phyloP scores from a whole-genome alignment of 2,113 vertebrate species.

The Podocnemis expansa region DNA sequence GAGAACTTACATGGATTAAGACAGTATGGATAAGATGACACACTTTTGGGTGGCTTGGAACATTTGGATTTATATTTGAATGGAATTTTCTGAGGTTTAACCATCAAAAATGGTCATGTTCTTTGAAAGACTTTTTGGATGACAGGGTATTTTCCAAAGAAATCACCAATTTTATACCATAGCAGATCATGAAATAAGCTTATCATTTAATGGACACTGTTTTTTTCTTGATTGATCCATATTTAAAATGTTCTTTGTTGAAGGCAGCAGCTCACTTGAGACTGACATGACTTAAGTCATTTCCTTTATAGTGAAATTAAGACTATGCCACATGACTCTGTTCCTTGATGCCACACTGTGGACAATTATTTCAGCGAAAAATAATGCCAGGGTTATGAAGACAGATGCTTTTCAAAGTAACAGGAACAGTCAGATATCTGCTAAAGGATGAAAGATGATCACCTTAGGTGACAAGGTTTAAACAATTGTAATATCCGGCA shows the following conservation, averaged over 20 bases:
- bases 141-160: neutral
- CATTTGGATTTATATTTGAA: neutral
- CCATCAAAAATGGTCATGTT: neutral
- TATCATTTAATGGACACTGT: neutral
- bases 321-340: neutral
- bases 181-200: neutral
- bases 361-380: neutral
- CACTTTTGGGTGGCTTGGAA: neutral
- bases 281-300: neutral
- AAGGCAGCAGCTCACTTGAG: neutral
- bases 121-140: neutral
- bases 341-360: neutral
- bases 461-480: neutral
- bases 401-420: neutral
- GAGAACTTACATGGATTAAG: neutral
- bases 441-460: neutral
- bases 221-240: neutral
- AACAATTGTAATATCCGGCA: neutral
- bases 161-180: neutral
- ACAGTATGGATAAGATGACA: neutral
- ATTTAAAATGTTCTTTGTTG: neutral
- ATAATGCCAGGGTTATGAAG: neutral
- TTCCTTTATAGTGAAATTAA: neutral
- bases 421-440: neutral
- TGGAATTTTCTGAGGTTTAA: neutral